phyloP scores from a whole-genome alignment of 23 tunicate genomes.

The Halocynthia roretzi region DNA sequence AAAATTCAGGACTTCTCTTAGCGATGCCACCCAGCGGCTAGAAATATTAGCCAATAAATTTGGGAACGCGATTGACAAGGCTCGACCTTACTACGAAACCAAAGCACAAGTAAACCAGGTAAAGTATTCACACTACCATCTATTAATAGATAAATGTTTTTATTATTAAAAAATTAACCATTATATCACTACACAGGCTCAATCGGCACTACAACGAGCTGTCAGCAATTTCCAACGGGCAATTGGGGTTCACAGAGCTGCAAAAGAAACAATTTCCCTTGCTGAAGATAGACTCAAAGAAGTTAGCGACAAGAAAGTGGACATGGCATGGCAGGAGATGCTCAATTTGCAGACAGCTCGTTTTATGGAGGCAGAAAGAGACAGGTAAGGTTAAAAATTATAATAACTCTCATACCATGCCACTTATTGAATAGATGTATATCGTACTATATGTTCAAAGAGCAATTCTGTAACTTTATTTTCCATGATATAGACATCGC shows the following conservation, averaged over 20 bases:
- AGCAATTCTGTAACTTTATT: background rate
- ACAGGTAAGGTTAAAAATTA: constrained; percentile 36
- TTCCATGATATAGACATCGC: constrained; percentile 31
- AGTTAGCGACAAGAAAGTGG: constrained; percentile 48
- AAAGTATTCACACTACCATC: background rate
- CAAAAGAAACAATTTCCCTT: constrained; percentile 80
- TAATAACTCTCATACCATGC: background rate
- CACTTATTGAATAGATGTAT: background rate
- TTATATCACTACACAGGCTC: constrained; percentile 36
- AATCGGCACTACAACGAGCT: constrained; percentile 60
- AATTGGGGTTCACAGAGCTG: constrained; percentile 86
- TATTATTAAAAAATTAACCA: background rate
- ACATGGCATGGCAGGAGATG: constrained; percentile 91
- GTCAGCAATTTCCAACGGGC: constrained; percentile 77
- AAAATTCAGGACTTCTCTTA: constrained; percentile 42
- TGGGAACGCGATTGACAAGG: constrained; percentile 61
- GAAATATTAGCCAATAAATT: constrained; percentile 38
- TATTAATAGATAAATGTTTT: background rate
- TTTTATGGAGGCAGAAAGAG: constrained; percentile 74
- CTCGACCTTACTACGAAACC: constrained; percentile 77
- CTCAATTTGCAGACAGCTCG: constrained; percentile 61
- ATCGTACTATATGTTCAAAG: background rate
- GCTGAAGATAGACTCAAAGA: constrained; percentile 61
- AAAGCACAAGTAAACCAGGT: constrained; percentile 65
- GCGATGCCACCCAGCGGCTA: constrained; percentile 52